These are phyloP conservation scores for Lucifuga dentata DNA, from an alignment of 2,113 vertebrate species.

Conservation along the genomic window DNA sequence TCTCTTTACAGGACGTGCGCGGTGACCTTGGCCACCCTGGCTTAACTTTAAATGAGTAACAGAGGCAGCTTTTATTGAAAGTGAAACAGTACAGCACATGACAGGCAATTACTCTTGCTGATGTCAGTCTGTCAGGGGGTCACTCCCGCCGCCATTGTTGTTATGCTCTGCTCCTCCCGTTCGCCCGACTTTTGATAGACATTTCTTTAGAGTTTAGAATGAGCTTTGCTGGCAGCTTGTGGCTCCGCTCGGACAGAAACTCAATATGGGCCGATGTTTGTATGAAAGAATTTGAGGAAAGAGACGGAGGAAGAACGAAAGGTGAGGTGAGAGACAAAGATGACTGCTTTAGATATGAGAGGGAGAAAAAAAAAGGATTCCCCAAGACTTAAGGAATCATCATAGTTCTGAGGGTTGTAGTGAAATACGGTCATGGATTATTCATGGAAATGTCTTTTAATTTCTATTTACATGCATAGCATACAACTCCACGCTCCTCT, in stretches of 20 bases:
- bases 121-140: slow-evolving; percentile 72
- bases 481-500: slow-evolving; percentile 47
- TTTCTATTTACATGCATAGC: slow-evolving; percentile 54
- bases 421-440: slow-evolving; percentile 41
- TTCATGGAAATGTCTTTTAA: slow-evolving; percentile 56
- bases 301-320: slow-evolving; percentile 16
- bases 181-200: slow-evolving; percentile 67
- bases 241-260: slow-evolving; percentile 71
- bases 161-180: slow-evolving; percentile 46
- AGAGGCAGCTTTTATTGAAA: slow-evolving; percentile 67
- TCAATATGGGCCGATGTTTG: slow-evolving; percentile 63
- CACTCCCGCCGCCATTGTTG: slow-evolving; percentile 72
- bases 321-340: slow-evolving; percentile 32
- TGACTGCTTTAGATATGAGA: slow-evolving; percentile 43
- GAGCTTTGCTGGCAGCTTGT: slow-evolving; percentile 52
- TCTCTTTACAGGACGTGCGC: slow-evolving; percentile 58
- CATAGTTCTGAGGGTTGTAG: slow-evolving; percentile 12
- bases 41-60: slow-evolving; percentile 70
- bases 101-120: slow-evolving; percentile 80
- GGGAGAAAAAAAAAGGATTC: slow-evolving; percentile 15
- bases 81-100: slow-evolving; percentile 71
- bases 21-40: slow-evolving; percentile 61
- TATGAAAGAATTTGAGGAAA: slow-evolving; percentile 56
- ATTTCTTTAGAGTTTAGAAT: slow-evolving; percentile 69
- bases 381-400: slow-evolving; percentile 15